A percentile compares a stretch with the other conserved stretches of the same genome.
Conservation (phyloP, 2,888 invertebrate genomes). For the Cerastis rubricosa region DNA sequence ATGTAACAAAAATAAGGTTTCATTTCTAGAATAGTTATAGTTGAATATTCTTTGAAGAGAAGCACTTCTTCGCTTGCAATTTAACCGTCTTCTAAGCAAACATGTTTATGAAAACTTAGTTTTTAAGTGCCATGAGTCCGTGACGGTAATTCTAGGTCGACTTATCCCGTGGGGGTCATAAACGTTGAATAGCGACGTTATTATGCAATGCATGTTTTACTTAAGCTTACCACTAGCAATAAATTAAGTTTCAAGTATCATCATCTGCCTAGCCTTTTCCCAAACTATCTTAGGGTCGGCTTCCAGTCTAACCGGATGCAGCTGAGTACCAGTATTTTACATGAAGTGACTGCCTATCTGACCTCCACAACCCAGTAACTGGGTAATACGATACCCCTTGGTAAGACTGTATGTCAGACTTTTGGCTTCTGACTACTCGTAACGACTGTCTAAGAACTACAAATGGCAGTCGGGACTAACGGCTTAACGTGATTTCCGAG, state of each 20-base stretch:
- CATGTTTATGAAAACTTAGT: conserved; percentile 28
- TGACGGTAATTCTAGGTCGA: conserved; percentile 6
- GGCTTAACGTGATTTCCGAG: no score
- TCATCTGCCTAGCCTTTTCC: no score
- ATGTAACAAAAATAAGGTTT: background rate
- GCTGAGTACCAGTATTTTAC: no score
- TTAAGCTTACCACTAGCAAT: background rate
- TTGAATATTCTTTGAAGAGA: background rate
- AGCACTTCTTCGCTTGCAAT: background rate
- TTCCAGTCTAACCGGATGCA: no score
- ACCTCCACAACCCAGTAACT: no score
- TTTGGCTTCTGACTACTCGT: no score
- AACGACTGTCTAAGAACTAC: no score
- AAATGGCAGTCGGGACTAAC: no score
- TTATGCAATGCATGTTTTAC: conserved; percentile 33
- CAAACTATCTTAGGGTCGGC: no score
- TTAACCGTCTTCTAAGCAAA: background rate
- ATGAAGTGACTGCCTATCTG: no score
- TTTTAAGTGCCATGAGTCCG: conserved; percentile 6
- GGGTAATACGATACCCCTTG: no score
- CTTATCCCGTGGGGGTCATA: conserved; percentile 14
- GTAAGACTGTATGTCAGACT: no score
- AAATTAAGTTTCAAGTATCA: conserved; percentile 20
- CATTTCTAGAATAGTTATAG: background rate
- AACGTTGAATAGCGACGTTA: conserved; percentile 18